Evolutionary conservation across 2,113 vertebrate species (phyloP), one percentile per base, ranked within the genome.

Genomic region (Prionailurus viverrinus): DNA sequence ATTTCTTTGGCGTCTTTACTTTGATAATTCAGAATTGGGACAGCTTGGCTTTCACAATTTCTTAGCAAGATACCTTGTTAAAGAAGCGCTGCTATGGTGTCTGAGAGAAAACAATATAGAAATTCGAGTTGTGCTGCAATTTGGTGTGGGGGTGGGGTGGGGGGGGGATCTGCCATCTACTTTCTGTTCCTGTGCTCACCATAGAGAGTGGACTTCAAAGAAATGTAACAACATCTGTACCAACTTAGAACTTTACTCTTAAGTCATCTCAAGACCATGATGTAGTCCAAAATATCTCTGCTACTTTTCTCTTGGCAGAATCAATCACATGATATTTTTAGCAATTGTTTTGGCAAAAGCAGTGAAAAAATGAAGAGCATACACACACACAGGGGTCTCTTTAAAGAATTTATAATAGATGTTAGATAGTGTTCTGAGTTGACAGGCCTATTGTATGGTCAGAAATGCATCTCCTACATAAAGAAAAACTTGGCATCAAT

Each of bases 1-100:
- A 58, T 63, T 89, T 96, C 68, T 51, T 96, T 79, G 82, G 39
- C 61, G 65, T 78, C 71, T 73, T 82, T 91, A 66, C 53, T 92
- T 88, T 87, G 89, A 71, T 83, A 58, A 63, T 81, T 89, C 51
- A 61, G 19, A 84, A 55, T 23, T 19, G 16, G 31, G 39, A n/a
- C 55, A 80, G 48, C 45, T 90, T 93, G 69, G 74, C 36, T 83
- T 96, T 90, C 23, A 80, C 78, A 61, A 14, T 12, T 92, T 16
- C 91, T 82, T 92, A 89, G 80, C 87, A 16, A 0, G 4, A 36
- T 45, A 87, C 88, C 68, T 66, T 45, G 29, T 80, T 89, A 63
- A 73, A 86, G 31, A 51, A 21, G 39, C 16, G 14, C 53, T 68
- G 16, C 90, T 81, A 29, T 9, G 45, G 33, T 16, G 15, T 66